Base-by-base conservation (phyloP, 2,888 invertebrate species). In the Dasypolia templi region DNA sequence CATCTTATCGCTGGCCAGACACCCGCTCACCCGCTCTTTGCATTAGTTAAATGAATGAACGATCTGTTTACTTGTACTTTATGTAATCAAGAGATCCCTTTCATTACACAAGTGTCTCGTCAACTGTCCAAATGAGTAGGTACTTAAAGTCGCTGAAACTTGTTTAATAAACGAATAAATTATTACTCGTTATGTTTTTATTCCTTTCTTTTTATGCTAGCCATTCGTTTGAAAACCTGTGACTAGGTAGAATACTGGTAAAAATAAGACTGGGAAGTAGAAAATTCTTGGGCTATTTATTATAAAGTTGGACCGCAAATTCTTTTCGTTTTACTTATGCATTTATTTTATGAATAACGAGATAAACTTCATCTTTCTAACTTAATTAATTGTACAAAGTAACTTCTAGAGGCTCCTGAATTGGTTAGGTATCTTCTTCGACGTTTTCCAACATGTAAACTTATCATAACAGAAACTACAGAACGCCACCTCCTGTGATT, bases 1-100 rank as follows among this genome's bases (percentile, higher is more conserved):
- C 81, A 72, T 84, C 82, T 85, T 88, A 86, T 88, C 86, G 81
- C 39, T 77, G 73, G 51, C 32, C 56, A 75, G 77, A 72, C 83
- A 87, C 80, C 70, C 79, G 55, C 74, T 81, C 79, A 86, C 78
- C 68, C 77, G 32, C 76, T 81, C 72, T 77, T 83, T 81, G 72
- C 79, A 80, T 76, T 78, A 77, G 66, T 82, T 79, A 59, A 69
- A 85, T 81, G 72, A 86, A 83, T 72, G 81, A 79, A 77, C 32
- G 61, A 81, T 63, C 59, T 79, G 79, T 84, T 75, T 72, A 62
- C 69, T 65, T 66, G 39, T 58, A 49, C 65, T 64, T 74, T 59
- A 58, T 55, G 35, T 73, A 73, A 78, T 73, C 70, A 80, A 59
- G 49, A 51, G 51, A 53, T 66, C 55, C 56, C 59, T 72, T 81